Base-by-base conservation (phyloP, 1,140 invertebrate genomes). In the Papilio polytes region DNA sequence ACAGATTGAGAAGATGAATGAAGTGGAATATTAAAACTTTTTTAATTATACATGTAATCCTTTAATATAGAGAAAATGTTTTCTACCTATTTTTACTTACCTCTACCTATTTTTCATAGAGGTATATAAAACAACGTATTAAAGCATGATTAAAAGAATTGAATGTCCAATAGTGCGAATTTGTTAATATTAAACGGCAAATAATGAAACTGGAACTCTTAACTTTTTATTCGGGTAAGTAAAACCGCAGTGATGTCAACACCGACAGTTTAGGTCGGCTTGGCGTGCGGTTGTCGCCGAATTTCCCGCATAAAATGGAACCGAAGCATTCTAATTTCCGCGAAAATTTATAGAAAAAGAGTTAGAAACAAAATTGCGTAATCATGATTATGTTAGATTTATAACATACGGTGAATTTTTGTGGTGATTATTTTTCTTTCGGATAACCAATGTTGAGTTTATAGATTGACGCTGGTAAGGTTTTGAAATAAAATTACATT, bases 361-460 rank as follows among this genome's bases (percentile, higher is more conserved):
- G 41, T 63, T 63, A 63, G 74, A 81, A 77, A 76, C 53, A 79
- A 82, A 73, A 76, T 44, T 80, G 80, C 78, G 77, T 81, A 78
- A 82, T 53, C 77, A 85, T 77, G 85, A 87, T 82, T 83, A 88
- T 88, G 83, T 86, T 83, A 82, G 77, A 80, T 63, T 88, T 86
- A 88, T 88, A 88, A 88, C 86, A 83, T 82, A 78, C 80, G 83
- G 85, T 86, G 85, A 81, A 80, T 84, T 81, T 63, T 83, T 82
- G 78, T 86, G 79, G 79, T 85, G 82, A 78, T 78, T 44, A n/a
- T n/a, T 78, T 66, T 82, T 74, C 82, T 80, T 80, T 70, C 63
- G 66, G 74, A 74, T 73, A 70, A 77, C 53, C 74, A 73, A 66
- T 79, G 80, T 86, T 81, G 56, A 81, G 83, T 86, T 81, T 78